Percentiles rank a stretch among this genome's conserved stretches.
Conservation (phyloP, 2,797 vertebrate species). For the Arctocebus calabarensis region DNA sequence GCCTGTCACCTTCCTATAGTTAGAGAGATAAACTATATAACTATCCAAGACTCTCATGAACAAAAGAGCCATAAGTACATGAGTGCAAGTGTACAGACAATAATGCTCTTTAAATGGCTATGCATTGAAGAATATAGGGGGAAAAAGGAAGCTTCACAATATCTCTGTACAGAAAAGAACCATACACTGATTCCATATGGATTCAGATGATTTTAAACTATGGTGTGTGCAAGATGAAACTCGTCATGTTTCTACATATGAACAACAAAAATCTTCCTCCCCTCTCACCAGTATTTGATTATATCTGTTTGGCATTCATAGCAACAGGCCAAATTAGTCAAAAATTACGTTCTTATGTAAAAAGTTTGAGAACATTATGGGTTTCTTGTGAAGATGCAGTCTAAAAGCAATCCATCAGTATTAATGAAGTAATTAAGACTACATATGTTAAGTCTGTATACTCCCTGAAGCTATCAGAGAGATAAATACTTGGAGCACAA, state of each 20-base stretch:
- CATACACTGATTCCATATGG: background rate
- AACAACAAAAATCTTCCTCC: background rate
- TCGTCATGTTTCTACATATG: background rate
- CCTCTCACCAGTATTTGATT: background rate
- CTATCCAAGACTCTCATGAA: background rate
- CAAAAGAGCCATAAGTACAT: background rate
- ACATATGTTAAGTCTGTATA: background rate
- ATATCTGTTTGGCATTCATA: background rate
- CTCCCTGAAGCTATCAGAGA: background rate
- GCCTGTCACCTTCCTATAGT: background rate
- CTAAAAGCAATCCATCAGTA: slow-evolving; percentile 7
- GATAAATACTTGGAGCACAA: background rate
- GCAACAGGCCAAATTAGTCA: background rate
- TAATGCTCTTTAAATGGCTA: background rate
- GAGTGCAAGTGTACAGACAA: background rate
- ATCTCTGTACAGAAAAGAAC: background rate
- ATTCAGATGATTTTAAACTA: background rate
- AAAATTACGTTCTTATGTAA: slow-evolving; percentile 17
- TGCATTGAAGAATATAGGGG: rapidly evolving
- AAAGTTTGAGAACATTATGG: background rate
- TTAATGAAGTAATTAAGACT: background rate
- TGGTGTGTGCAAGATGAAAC: background rate
- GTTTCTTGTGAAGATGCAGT: background rate
- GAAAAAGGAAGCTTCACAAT: background rate
- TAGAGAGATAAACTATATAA: background rate